A percentile compares a stretch with the other conserved stretches of the same genome.
Evolutionary conservation across 2,113 vertebrate species (phyloP).

Genomic region (Pseudonaja textilis): DNA sequence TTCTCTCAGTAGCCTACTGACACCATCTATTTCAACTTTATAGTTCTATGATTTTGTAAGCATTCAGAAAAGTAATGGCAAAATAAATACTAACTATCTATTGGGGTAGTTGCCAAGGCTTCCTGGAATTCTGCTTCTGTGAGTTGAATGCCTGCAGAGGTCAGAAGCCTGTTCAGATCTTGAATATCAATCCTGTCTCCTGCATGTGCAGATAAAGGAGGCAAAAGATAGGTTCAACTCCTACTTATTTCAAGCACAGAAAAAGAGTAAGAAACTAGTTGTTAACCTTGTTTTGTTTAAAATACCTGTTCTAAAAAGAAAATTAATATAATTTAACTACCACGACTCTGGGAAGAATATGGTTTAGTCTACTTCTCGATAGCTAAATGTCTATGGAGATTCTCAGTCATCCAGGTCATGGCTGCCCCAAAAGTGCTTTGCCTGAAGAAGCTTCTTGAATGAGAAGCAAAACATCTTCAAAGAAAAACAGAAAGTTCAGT

Average conservation of each 20-base stretch:
- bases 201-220: not conserved
- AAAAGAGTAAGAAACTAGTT: not conserved
- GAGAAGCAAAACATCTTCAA: too few species aligned
- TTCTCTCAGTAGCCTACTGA: not conserved
- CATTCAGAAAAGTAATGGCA: not conserved
- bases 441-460: too few species aligned
- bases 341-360: not conserved
- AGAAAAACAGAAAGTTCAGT: too few species aligned
- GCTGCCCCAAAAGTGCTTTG: too few species aligned
- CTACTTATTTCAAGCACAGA: not conserved
- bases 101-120: conserved; percentile 25
- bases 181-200: conserved; percentile 38
- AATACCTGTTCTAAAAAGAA: not conserved
- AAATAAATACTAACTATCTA: conserved; percentile 41
- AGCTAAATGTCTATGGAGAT: too few species aligned
- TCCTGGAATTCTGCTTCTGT: conserved; percentile 3
- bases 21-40: not conserved
- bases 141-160: conserved; percentile 21
- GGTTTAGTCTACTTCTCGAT: too few species aligned
- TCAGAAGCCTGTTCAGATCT: conserved; percentile 26
- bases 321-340: not conserved
- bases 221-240: not conserved
- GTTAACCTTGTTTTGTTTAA: not conserved
- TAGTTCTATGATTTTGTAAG: not conserved
- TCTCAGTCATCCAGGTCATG: too few species aligned